Evolutionary conservation across 1,140 invertebrate species (phyloP).

Genomic region (Asobara japonica): DNA sequence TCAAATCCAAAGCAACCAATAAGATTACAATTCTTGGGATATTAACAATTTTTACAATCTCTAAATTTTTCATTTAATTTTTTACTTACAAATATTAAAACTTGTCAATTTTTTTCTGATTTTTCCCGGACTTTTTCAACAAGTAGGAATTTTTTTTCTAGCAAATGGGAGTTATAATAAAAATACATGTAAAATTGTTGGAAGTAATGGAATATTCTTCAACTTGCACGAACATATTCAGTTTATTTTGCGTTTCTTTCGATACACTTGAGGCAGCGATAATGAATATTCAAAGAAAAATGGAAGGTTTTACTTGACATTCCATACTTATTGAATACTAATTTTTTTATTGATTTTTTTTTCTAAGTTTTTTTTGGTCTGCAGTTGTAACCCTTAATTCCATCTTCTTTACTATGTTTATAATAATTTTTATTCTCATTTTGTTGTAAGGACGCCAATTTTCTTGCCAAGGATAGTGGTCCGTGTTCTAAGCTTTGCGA

Average conservation of each 20-base stretch:
- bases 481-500: conserved; percentile 60
- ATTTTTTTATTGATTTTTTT: background rate
- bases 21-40: too few relatives aligned
- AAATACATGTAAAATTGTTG: too few relatives aligned
- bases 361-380: background rate
- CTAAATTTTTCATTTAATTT: too few relatives aligned
- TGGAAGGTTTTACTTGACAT: background rate
- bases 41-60: too few relatives aligned
- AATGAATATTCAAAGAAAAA: background rate
- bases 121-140: too few relatives aligned
- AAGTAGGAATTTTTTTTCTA: too few relatives aligned
- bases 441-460: background rate
- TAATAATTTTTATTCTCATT: background rate
- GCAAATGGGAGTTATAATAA: too few relatives aligned
- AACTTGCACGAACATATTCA: background rate
- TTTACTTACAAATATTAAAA: too few relatives aligned
- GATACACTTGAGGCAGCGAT: background rate
- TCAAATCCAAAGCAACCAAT: too few relatives aligned
- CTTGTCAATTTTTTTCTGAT: too few relatives aligned
- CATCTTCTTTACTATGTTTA: background rate
- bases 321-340: background rate
- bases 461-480: background rate
- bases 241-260: background rate
- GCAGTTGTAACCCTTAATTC: background rate
- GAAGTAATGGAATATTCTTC: background rate